Base-by-base conservation (phyloP, 2,797 vertebrate species). In the Acrossocheilus fasciatus region DNA sequence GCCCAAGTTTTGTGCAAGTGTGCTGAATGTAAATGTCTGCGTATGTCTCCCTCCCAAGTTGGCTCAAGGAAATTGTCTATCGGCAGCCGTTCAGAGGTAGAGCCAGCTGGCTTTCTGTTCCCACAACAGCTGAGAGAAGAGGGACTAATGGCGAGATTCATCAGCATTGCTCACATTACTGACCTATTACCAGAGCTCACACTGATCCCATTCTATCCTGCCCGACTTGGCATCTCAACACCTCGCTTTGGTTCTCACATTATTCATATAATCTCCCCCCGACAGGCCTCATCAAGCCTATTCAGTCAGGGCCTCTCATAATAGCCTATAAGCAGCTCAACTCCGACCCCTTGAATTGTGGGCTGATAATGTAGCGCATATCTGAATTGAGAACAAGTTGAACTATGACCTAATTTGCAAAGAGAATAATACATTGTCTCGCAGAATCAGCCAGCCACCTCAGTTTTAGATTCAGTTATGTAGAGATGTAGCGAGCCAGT, bases 161-260 rank as follows among this genome's bases (percentile, higher is more conserved):
- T 93, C 91, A 89, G 92, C 92, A 94, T 92, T 91, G 88, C 89
- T 92, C 93, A 91, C 81, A 89, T 92, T 88, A 91, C 89, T 93
- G 93, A 94, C 93, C 93, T 90, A 94, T 77, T 93, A 93, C 91
- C 89, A 90, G 88, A 91, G 87, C 83, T 89, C 89, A 90, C 87
- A 81, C 83, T 91, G 90, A 91, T 90, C 91, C 84, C 91, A 91
- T 94, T 93, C 92, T 88, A 90, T 91, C 83, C 86, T 76, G 81
- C 81, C 85, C 84, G 87, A 86, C 89, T 91, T 90, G 78, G 85
- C 83, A 54, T 88, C 85, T 84, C 73, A 78, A 88, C 77, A 83
- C 74, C 69, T 91, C 89, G 84, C 54, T 85, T 85, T 88, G 89
- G 86, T 87, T 78, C 30, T 12, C 62, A 87, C 41, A 78, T 83